Evolutionary conservation across 2,113 vertebrate genomes (phyloP), one percentile per base, ranked within the genome.

Genomic region (Penelope pileata): DNA sequence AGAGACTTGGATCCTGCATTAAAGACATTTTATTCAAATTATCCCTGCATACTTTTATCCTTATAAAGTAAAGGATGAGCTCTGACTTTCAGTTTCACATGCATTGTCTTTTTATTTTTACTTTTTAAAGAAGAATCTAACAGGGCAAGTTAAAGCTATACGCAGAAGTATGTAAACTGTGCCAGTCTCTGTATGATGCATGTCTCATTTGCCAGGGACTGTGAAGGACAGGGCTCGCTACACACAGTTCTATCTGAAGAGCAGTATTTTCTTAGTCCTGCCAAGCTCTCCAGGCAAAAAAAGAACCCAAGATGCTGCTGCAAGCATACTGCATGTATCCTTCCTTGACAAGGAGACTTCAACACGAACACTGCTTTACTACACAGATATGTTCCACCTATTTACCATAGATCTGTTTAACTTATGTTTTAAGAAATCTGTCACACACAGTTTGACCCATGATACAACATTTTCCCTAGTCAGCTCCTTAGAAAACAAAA

Each of bases 81-180:
- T 72, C 24, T 60, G 29, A 72, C 45, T 67, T 88, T 68, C 38
- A 68, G 42, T 62, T 82, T 82, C 43, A 79, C 5, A 16, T 18
- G 4, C 30, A 64, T 7, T 19, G 11, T 30, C 10, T 30, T 68
- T 14, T 54, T 29, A 22, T 19, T 24, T n/a, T 32, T 62, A 12
- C 6, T 62, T 34, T 54, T 38, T 38, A 9, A 66, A 42, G 14
- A 74, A 56, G 73, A 5, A 24, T 51, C 22, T 56, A 38, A 34
- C 10, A 77, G 3, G 10, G 12, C 7, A 86, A 43, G 36, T 60
- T 73, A 81, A 78, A 93, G 43, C 6, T 58, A 10, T 23, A 48
- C 3, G 4, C 12, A 30, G 54, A 50, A 54, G 7, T 27, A 78
- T 0, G 1, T 34, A 23, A 64, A 40, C 15, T 60, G 2, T 21